Conservation (phyloP, 2,797 vertebrate species). For the Cetoscarus ocellatus region DNA sequence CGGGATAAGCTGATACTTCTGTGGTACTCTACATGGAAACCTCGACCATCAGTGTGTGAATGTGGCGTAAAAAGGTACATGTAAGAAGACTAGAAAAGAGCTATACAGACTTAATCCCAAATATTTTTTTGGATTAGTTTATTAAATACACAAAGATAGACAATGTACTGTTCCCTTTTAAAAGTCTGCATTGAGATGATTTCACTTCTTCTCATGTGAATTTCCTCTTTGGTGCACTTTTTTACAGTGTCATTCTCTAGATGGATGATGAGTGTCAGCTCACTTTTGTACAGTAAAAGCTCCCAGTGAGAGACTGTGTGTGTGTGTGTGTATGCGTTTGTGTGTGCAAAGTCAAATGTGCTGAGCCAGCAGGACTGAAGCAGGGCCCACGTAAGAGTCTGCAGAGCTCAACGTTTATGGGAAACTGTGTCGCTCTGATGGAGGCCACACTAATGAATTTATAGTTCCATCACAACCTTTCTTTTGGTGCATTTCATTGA, state of each 20-base stretch:
- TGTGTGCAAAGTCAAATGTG: conserved; percentile 67
- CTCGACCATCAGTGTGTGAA: too few species aligned
- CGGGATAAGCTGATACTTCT: too few species aligned
- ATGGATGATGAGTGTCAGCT: conserved; percentile 16
- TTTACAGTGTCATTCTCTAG: not conserved
- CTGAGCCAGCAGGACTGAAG: conserved; percentile 72
- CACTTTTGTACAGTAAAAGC: conserved; percentile 45
- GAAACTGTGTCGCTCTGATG: conserved; percentile 23
- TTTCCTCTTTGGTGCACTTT: conserved; percentile 3
- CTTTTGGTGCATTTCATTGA: not conserved
- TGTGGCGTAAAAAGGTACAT: too few species aligned
- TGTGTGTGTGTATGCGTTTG: not conserved
- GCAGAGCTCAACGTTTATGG: conserved; percentile 54
- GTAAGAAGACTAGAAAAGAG: too few species aligned
- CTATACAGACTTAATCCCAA: too few species aligned
- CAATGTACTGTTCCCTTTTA: too few species aligned
- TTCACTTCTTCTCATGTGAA: not conserved
- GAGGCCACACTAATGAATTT: conserved; percentile 7
- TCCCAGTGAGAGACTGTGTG: conserved; percentile 10
- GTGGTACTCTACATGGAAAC: too few species aligned
- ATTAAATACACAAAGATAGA: too few species aligned
- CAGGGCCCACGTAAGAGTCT: conserved; percentile 48
- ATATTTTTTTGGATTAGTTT: too few species aligned
- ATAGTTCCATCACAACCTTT: not conserved
- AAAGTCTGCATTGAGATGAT: too few species aligned